Base-by-base conservation (phyloP, 2,797 vertebrate genomes). In the Prionace glauca region DNA sequence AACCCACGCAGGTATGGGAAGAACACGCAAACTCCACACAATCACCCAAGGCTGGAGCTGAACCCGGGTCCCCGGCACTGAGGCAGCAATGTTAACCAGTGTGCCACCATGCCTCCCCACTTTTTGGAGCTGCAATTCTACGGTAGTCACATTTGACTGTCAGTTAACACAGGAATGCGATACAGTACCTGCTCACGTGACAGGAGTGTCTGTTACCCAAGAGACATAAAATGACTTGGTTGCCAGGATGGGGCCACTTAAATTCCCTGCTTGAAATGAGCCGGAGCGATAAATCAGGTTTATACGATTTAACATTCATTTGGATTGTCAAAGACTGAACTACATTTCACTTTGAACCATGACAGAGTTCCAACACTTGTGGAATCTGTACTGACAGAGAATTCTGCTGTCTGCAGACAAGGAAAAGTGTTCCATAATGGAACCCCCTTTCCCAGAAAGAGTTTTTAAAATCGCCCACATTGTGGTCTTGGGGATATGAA, bases 61-160 rank as follows among this genome's bases (percentile, higher is more conserved):
- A 56, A 56, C 5, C 50, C 50, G 5, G 50, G 50, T 56, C 50
- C 50, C 50, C 5, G 3, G 50, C 50, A 56, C 50, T 56, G 50
- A 56, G 50, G 50, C 50, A 56, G 50, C 50, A 56, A 56, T 56
- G 50, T 56, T 56, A 56, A 56, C 50, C 50, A 56, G 3, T 56
- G 50, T 56, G 50, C 50, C 50, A 56, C 50, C 50, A 56, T 56
- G 50, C 50, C 50, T 56, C 50, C 50, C 50, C 50, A 56, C 50
- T 56, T 56, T 56, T 56, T 94, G 45, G 74, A 74, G 69, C 69
- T 74, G 26, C 69, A 72, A 74, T 74, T 94, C 45, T 18, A 56
- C 71, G 56, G 93, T 18, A 94, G 69, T 72, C 93, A 72, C 93
- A 74, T 72, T 56, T 94, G 93, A 74, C 93, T 94, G 45, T 71